Base-by-base conservation (phyloP, 2,888 invertebrate species). In the Polyploca ridens region DNA sequence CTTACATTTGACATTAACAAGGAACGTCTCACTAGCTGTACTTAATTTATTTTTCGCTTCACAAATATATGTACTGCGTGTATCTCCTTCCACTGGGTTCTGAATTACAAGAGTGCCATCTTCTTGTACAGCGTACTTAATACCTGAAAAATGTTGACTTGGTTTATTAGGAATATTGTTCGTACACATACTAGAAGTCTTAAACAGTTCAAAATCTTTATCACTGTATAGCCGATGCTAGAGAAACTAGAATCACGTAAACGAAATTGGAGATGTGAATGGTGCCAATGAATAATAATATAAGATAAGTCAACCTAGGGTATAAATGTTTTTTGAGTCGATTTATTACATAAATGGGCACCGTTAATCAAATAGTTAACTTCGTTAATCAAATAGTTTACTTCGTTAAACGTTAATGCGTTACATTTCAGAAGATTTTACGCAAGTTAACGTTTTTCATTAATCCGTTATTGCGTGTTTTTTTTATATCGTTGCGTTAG, bases 1-100 rank as follows among this genome's bases (percentile, higher is more conserved):
- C 61, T 61, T 61, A 61, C 61, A 10, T 27, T 13, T 61, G 13
- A 61, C 61, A 41, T 7, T 7, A 19, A 41, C 61, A 11, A 44
- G 6, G 19, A 44, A 44, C 5, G 19, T 41, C 19, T 61, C 41
- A 5, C 3, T 27, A 5, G 41, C 19, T 41, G 38, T 11, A 19
- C 44, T 27, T 11, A 61, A 27, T 19, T 61, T 61, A 41, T 61
- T 61, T 13, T 19, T 27, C 3, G 61, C 61, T 11, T 41, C 4
- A 8, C 61, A 61, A 41, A 41, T 14, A 14, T 61, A 61, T 3
- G 16, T 27, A 41, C 27, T 14, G 5, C 4, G 44, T 54, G 54
- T 54, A 41, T 61, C 61, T 11, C 19, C 27, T 27, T 41, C 38
- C 16, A 44, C 13, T 5, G 61, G 61, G 6, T 19, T 61, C 19